Evolutionary conservation across 2,888 invertebrate genomes (phyloP), one percentile per base, ranked within the genome.

Genomic region (Aspidiotus destructor): DNA sequence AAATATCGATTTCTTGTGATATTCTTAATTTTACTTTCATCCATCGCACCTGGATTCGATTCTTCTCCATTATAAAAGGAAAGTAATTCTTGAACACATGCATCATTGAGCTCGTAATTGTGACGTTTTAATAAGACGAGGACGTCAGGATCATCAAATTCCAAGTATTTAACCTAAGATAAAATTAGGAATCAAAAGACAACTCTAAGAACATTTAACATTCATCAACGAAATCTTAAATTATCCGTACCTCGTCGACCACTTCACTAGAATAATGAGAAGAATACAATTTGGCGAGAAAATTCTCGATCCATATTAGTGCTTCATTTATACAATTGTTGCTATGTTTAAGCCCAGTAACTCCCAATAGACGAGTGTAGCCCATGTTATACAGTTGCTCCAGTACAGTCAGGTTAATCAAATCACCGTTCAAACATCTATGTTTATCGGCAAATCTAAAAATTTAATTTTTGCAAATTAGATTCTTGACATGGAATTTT

Each of bases 251-350:
- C 48, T 48, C 58, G 40, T 65, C 65, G 8, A 57, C 17, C 13
- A 65, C 65, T 15, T 44, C 41, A 48, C n/a, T 15, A 9, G 65
- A 58, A 48, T 65, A 65, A n/a, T 54, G 13, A 11, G 44, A 48
- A 8, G 16, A 16, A 28, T 28, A 28, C 15, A 65, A 28, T 17
- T 65, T 42, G 48, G 17, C n/a, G 85, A 71, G 83, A 80, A 28
- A 58, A 60, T 85, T 84, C 75, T 84, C 83, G 70, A 86, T 81
- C 40, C 83, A 78, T 74, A 84, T 78, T 42, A 89, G 81, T 41
- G 89, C 87, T 54, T 81, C 80, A 0, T 83, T 81, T n/a, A 86
- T 81, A 75, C 85, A 81, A 77, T 90, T 90, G 75, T 87, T 84
- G 62, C 84, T 77, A 74, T 82, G 82, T 71, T 82, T 79, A 41